Evolutionary conservation across 2,888 invertebrate species (phyloP), one percentile per base, ranked within the genome.

Genomic region (Aelia acuminata): DNA sequence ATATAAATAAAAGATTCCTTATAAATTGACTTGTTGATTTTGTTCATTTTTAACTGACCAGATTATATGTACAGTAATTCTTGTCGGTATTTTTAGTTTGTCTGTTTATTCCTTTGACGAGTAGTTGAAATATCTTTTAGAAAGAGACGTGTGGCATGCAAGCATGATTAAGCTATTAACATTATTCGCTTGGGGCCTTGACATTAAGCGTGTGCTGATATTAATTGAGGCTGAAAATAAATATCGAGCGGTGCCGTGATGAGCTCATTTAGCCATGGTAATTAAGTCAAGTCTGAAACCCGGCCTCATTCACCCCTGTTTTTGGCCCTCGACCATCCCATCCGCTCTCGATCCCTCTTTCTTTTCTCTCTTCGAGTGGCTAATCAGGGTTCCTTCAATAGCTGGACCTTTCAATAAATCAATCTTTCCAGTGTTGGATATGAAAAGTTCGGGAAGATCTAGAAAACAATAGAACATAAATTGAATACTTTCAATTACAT

Each of bases 191-290:
- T 57, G 3, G 26, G 63, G 18, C 63, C 63, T 70, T 70, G 63
- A 35, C 63, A 70, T 70, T 70, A 70, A 70, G 20, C 35, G 18
- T 35, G 35, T 35, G 63, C 63, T 35, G 63, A 70, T 70, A 35
- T 70, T 70, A 70, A 70, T 70, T 70, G 63, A 70, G 18, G 63
- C 35, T 70, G 35, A 70, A 35, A 70, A 70, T 70, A 70, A 70
- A 7, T 70, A 70, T 70, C 31, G 63, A 70, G 5, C 35, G 63
- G 18, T 35, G 1, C 20, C 31, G 31, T 70, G 63, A 70, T 70
- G 63, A 70, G 63, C 63, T 70, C 31, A 70, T 70, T 70, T 70
- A 31, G 35, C 63, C 63, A 7, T 70, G 5, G 31, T 70, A 70
- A 70, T 70, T 35, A 70, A 70, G 63, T 31, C 18, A 35, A 20